Base-by-base conservation (phyloP, 2,113 vertebrate genomes). In the Etia nguti region DNA sequence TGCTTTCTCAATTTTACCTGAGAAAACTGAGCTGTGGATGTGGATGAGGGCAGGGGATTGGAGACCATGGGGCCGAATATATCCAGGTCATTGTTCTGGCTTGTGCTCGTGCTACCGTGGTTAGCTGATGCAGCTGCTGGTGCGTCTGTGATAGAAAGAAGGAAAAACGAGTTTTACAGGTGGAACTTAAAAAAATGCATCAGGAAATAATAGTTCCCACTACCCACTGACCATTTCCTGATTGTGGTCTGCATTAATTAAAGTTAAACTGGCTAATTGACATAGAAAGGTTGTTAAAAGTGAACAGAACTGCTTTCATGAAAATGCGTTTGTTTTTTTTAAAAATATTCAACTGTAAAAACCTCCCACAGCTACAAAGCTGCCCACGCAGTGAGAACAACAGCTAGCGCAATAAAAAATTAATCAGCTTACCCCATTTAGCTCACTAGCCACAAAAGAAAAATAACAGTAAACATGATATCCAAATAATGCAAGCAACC, bases 51-150 rank as follows among this genome's bases (percentile, higher is more conserved):
- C 90, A 99, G 96, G 81, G 98, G 98, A 91, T 99, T 99, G 88
- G 99, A 99, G 55, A 99, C 98, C 99, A 99, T 99, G n/a, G 99
- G 99, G 62, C 98, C 99, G 8, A 99, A 99, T 95, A 99, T 99
- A 95, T 99, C 98, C 93, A 99, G 94, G 94, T 99, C 98, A 87
- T 98, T 98, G 93, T 97, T 96, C 11, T 97, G 92, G 89, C 96
- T 94, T 86, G 94, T 96, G 88, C 94, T 83, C 93, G 85, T 92
- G 93, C 97, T 92, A 93, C 95, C 97, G 84, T 97, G 98, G 86
- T 97, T 98, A 89, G 97, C 82, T 84, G 96, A 86, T 87, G 96
- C 96, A 34, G 92, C 90, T 73, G 97, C 92, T 57, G 98, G 98
- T 75, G 96, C 95, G 94, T 99, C 98, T 99, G 92, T 93, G 92